phyloP scores from a whole-genome alignment of 2,113 vertebrate genomes.

The Piaya cayana region DNA sequence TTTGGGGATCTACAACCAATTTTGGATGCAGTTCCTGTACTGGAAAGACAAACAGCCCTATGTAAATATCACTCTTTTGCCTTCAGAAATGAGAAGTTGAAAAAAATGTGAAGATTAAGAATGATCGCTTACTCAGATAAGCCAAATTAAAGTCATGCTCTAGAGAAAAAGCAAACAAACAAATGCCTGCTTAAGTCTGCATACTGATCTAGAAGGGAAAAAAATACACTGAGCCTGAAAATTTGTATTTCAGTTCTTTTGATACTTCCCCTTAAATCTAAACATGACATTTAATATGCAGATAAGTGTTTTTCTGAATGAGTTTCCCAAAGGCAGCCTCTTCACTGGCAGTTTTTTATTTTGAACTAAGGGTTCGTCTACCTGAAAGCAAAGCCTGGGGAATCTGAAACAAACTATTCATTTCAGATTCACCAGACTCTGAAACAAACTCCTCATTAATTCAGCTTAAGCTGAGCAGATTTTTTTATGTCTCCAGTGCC shows the following conservation, averaged over 20 bases:
- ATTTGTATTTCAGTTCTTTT: background rate
- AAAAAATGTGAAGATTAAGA: background rate
- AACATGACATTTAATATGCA: background rate
- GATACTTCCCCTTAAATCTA: background rate
- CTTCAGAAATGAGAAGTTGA: background rate
- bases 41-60: background rate
- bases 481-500: background rate
- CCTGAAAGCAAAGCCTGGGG: background rate
- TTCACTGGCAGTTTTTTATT: background rate
- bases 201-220: background rate
- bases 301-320: background rate
- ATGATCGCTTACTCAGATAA: background rate
- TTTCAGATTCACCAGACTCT: background rate
- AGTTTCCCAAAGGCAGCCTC: background rate
- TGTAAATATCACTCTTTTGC: background rate
- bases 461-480: slow-evolving; percentile 17
- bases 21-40: background rate
- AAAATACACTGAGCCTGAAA: background rate
- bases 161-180: background rate
- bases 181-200: background rate
- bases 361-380: background rate
- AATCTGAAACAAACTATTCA: background rate
- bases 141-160: background rate
- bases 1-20: background rate
- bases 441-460: slow-evolving; percentile 31